Base-by-base conservation (phyloP, 1,140 invertebrate species). In the Cheumatopsyche charites region DNA sequence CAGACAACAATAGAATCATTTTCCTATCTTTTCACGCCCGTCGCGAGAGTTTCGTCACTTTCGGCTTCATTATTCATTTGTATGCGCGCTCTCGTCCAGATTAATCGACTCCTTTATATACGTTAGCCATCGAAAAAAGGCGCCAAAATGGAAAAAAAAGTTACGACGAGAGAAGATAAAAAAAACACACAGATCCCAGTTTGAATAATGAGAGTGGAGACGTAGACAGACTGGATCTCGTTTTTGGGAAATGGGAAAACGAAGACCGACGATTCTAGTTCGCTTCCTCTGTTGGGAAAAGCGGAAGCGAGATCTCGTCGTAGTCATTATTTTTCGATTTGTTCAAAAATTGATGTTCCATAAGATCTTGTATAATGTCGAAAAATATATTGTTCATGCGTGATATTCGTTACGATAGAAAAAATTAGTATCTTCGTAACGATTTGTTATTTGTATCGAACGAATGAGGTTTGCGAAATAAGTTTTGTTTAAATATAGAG, bases 251-350 rank as follows among this genome's bases (percentile, higher is more conserved):
- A 17, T 52, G 15, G 47, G 15, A 52, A 19, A 52, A 17, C 19
- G n/a, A 17, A 9, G 6, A 17, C 19, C n/a, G 47, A 7, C 7
- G 47, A 9, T 52, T 52, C 1, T 9, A 17, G 1, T 9, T 3
- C 9, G 3, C 29, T 36, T 36, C 47, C 19, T 52, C 19, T 17
- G 47, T 52, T 17, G 47, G 9, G 29, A 36, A 36, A 36, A 13
- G 13, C 47, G 47, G 7, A 52, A 52, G 9, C 3, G 29, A 9
- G 29, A 36, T 36, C 3, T 36, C 29, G 29, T 36, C 9, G 21
- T 25, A 26, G 23, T 26, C 23, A 25, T 58, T 58, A 58, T 58
- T 25, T 58, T 58, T 58, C 19, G 55, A 58, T 58, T 58, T 58
- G 55, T 23, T 12, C 4, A 4, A 58, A 58, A 58, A 58, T 58